Evolutionary conservation across 2,113 vertebrate genomes (phyloP), one percentile per base, ranked within the genome.

Genomic region (Haemorhous mexicanus): DNA sequence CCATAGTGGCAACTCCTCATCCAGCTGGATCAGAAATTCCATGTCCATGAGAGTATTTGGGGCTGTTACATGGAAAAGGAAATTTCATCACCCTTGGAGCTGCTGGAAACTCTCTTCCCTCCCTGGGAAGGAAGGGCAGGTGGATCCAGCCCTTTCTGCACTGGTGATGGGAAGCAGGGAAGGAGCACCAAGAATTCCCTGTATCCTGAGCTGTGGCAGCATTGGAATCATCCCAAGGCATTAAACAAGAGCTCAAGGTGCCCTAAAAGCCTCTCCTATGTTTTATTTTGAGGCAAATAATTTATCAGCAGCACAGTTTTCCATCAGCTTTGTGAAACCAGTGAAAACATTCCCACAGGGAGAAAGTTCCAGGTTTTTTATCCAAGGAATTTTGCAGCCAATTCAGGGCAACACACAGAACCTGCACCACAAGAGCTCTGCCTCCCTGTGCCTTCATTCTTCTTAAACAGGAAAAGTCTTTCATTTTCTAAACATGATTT

Each of bases 401-500:
- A 10, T 6, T 69, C 27, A 28, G 7, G 4, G 59, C 35, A 76
- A 33, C 37, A 46, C 10, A 3, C 13, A 55, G 23, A 82, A 23
- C 64, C n/a, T 46, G 27, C 43, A 27, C 23, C 77, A 72, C n/a
- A 41, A 58, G 10, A 56, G 14, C 16, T 44, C 59, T 66, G 27
- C 53, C 37, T 39, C 27, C 49, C 23, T 13, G 0, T 19, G 37
- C 43, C 46, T 69, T 66, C 59, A 32, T 67, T 35, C 88, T 55
- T 24, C 16, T 47, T 16, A 52, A 61, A 59, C 1, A 73, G 63
- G 58, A 61, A 94, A 94, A 88, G 0, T 0, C 0, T 12, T 50
- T 49, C 5, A 4, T 62, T 88, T 83, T 53, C 67, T 77, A 63
- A 69, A 69, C 55, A 14, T 9, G 17, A 11, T 46, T 94, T 87